A percentile compares a stretch with the other conserved stretches of the same genome.
Conservation (phyloP, 1,140 invertebrate species). For the Cydia splendana region DNA sequence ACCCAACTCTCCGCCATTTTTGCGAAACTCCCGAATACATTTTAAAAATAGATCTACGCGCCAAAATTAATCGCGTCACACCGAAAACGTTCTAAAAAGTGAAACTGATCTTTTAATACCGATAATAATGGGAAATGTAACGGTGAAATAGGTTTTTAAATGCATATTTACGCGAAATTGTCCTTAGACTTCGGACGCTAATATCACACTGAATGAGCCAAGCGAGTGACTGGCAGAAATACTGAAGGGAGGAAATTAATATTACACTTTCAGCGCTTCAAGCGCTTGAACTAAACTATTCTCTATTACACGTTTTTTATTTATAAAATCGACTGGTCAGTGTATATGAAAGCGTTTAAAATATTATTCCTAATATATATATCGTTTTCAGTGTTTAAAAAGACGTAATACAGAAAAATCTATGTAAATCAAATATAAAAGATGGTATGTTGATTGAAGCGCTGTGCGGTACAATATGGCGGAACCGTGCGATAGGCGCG, state of each 20-base stretch:
- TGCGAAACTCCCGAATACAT: conserved; percentile 15
- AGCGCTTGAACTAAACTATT: conserved; percentile 24
- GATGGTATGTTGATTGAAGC: conserved; percentile 33
- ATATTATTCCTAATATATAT: background rate
- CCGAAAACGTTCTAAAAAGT: background rate
- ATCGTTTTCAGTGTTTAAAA: background rate
- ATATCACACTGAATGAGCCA: conserved; percentile 47
- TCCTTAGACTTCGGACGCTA: conserved; percentile 16
- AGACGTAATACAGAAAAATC: background rate
- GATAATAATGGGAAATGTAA: background rate
- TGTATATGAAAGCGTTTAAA: background rate
- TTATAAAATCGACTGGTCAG: background rate
- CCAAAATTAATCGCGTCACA: conserved; percentile 5
- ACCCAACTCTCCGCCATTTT: conserved; percentile 32
- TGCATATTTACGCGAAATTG: background rate
- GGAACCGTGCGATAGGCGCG: conserved; percentile 41
- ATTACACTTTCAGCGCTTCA: conserved; percentile 7
- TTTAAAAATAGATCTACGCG: conserved; percentile 29
- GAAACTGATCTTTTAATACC: background rate
- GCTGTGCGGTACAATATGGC: conserved; percentile 36
- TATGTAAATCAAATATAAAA: background rate
- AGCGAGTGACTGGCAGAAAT: conserved; percentile 70
- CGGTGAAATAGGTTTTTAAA: conserved; percentile 6
- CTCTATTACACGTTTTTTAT: background rate
- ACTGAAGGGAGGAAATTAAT: conserved; percentile 60